phyloP scores from a whole-genome alignment of 2,797 vertebrate species.

The Cynopterus sphinx region DNA sequence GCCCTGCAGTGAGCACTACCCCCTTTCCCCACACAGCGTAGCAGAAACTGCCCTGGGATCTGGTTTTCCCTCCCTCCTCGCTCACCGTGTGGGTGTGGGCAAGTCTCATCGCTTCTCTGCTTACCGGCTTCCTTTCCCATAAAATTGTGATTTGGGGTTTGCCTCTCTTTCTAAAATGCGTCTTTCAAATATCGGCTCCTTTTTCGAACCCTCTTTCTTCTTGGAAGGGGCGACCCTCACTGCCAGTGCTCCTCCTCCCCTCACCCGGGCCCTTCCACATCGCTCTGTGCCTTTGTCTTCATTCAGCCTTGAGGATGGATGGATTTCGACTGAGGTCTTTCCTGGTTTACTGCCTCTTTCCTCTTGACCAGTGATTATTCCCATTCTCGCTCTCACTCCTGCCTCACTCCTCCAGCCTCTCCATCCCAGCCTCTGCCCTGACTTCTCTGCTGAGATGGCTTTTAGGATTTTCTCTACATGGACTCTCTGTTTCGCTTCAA shows the following conservation, averaged over 20 bases:
- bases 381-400: background rate
- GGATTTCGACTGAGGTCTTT: background rate
- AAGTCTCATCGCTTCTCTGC: background rate
- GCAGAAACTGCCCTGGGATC: background rate
- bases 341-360: background rate
- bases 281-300: background rate
- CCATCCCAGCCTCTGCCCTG: background rate
- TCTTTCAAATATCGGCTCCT: background rate
- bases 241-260: background rate
- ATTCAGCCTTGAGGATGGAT: background rate
- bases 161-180: background rate
- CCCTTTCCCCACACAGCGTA: background rate
- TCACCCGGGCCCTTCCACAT: rapidly evolving
- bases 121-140: background rate
- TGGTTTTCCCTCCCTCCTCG: background rate
- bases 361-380: background rate
- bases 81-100: background rate
- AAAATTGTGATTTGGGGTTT: background rate
- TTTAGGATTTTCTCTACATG: background rate
- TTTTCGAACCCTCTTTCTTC: background rate
- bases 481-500: background rate
- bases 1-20: background rate
- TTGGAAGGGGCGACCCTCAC: background rate
- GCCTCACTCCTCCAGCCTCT: background rate
- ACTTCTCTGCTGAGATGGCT: background rate